Base-by-base conservation (phyloP, 37 sponge, comb jelly and placozoan species). In the Theonella swinhoei region DNA sequence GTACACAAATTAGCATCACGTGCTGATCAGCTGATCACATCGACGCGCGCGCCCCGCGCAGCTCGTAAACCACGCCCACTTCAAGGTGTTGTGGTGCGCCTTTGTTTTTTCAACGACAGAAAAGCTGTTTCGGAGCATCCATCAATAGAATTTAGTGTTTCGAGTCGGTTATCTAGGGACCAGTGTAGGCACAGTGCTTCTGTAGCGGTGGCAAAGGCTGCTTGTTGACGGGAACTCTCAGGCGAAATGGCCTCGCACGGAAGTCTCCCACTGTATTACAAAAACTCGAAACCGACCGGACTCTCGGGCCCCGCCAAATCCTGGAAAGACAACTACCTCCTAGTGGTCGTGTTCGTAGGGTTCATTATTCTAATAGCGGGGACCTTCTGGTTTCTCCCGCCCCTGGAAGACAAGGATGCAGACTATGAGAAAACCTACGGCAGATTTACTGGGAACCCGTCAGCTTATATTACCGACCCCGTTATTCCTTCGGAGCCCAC, bases 281-380 rank as follows among this genome's bases (percentile, higher is more conserved):
- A 85, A 40, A 85, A 85, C 39, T 68, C 69, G 8, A 85, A 85
- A 54, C 59, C 38, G 0, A 70, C 69, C 24, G 77, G 69, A 17
- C 40, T 70, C 25, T 32, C 24, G 22, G 9, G 63, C 2, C 26
- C 70, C 4, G 62, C 20, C 25, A 85, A 54, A 33, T 54, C 39
- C 43, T 85, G 85, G 85, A 85, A 76, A 41, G 85, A 85, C 20
- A 69, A 77, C 26, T 85, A 85, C 40, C 85, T 85, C 1, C 41
- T 85, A 37, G 77, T 68, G 5, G 33, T 76, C 8, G 25, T 36
- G 17, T 19, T 85, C 5, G 77, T 77, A 65, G 85, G 70, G 1
- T 85, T 85, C 69, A 76, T 85, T n/a, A 68, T 85, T 20, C 58
- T 85, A 67, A 64, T 68, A 39, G 77, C 77, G 0, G 85, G 85